Base-by-base conservation (phyloP, 2,797 vertebrate species). In the Danionella dracula region DNA sequence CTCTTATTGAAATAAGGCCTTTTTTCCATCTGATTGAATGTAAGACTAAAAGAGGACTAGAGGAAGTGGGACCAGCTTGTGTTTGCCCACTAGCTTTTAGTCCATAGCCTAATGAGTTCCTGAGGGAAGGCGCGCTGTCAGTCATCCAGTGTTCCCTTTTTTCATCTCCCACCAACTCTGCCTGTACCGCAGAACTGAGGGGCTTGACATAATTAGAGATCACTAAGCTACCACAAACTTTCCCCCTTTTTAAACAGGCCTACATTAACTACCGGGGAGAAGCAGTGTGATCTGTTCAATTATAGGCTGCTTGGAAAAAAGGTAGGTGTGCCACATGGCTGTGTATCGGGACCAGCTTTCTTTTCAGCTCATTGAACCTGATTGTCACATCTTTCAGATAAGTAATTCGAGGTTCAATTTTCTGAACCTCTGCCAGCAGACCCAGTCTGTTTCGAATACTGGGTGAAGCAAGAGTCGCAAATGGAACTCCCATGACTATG, bases 191-290 rank as follows among this genome's bases (percentile, higher is more conserved):
- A 90, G 90, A 94, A 96, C 94, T 92, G 94, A 92, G 90, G 93
- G 95, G 93, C 93, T 96, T 94, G 90, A 97, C 95, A 97, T 98
- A 97, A 98, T 98, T 95, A 95, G 91, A 92, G 93, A 90, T 84
- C 92, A 89, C 92, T 90, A 80, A 92, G 82, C 92, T 92, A 90
- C 89, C 89, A 89, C 91, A 89, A 79, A 74, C 71, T 72, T 51
- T 57, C 16, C 21, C 21, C 6, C 1, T 21, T 51, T 66, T 31
- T 7, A 12, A 57, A 44, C 38, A 46, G 20, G 10, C 50, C 62
- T 55, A 17, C 40, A 65, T 57, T 41, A 57, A 49, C 16, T 10
- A 20, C 10, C 2, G 15, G 21, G 9, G 21, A 40, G 46, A 45
- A 57, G 5, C 0, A 1, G 40, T 40, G 8, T 32, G 9, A 49